Percentiles rank a stretch among this genome's conserved stretches.
Evolutionary conservation across 23 tunicate species (phyloP).

Genomic region (Ciona savignyi): DNA sequence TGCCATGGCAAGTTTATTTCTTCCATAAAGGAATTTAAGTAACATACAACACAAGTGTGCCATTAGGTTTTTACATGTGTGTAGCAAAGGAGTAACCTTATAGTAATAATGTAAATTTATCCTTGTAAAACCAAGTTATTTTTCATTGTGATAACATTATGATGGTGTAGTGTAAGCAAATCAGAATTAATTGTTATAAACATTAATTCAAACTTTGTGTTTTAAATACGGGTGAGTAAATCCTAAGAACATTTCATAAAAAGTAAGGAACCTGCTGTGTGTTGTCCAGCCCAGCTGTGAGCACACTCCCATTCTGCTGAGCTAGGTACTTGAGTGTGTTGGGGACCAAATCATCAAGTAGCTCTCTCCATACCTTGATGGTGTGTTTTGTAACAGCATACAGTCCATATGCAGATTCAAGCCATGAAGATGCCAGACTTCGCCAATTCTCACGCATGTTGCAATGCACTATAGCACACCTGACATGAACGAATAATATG

Average conservation of each 20-base stretch:
- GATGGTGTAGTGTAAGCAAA: not conserved
- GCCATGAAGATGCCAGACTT: slow-evolving; percentile 42
- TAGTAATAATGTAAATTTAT: too few relatives aligned
- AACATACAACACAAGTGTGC: too few relatives aligned
- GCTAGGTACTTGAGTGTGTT: slow-evolving; percentile 30
- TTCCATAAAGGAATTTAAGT: too few relatives aligned
- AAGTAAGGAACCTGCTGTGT: slow-evolving; percentile 25
- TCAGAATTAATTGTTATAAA: not conserved
- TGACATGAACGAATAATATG: slow-evolving; percentile 5
- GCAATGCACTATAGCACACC: slow-evolving; percentile 65
- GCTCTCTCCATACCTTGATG: slow-evolving; percentile 39
- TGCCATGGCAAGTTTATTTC: too few relatives aligned
- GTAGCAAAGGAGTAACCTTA: too few relatives aligned
- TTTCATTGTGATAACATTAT: too few relatives aligned
- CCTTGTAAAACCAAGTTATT: too few relatives aligned
- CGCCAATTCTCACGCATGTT: slow-evolving; percentile 39
- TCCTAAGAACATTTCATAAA: too few relatives aligned
- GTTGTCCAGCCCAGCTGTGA: slow-evolving; percentile 21
- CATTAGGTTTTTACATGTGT: too few relatives aligned
- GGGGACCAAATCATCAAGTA: slow-evolving; percentile 53
- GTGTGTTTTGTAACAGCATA: slow-evolving; percentile 41
- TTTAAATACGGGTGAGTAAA: too few relatives aligned
- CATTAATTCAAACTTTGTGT: not conserved
- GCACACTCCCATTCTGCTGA: slow-evolving; percentile 16
- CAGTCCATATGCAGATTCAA: slow-evolving; percentile 50